Conservation (phyloP, 2,797 vertebrate species). For the Paramormyrops hopkinsi region DNA sequence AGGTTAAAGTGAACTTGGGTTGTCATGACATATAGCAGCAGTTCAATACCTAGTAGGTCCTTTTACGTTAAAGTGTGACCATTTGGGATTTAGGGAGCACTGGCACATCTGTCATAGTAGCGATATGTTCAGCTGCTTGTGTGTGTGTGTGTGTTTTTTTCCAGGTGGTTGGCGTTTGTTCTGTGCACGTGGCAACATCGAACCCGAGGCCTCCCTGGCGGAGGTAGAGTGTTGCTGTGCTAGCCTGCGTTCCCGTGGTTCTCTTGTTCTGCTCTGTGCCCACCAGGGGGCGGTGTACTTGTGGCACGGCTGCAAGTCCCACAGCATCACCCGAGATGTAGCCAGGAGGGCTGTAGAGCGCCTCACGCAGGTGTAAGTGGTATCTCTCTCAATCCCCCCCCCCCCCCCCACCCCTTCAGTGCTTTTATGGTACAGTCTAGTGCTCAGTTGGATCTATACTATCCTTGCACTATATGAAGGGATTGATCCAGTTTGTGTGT, state of each 20-base stretch:
- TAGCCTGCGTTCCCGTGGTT: conserved; percentile 64
- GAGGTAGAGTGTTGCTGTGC: conserved; percentile 60
- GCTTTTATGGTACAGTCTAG: background rate
- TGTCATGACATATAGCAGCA: background rate
- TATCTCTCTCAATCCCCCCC: background rate
- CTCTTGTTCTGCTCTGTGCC: conserved; percentile 54
- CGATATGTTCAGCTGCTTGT: background rate
- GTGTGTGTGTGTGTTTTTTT: background rate
- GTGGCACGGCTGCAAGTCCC: conserved; percentile 68
- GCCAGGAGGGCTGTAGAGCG: conserved; percentile 51
- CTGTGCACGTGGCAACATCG: conserved; percentile 61
- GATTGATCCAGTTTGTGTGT: background rate
- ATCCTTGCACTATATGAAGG: background rate
- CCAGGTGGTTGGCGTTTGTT: conserved; percentile 60
- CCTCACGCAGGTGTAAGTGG: conserved; percentile 57
- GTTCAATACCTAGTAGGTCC: background rate
- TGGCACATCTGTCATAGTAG: background rate
- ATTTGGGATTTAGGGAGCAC: background rate
- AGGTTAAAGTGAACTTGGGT: background rate
- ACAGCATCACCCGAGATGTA: conserved; percentile 53
- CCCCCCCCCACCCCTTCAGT: background rate
- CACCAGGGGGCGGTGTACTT: conserved; percentile 58
- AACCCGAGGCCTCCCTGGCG: conserved; percentile 57
- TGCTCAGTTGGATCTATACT: background rate
- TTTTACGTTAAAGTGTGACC: background rate